Evolutionary conservation across 2,888 invertebrate species (phyloP), one percentile per base, ranked within the genome.

Genomic region (Drosophila nr. fundita): DNA sequence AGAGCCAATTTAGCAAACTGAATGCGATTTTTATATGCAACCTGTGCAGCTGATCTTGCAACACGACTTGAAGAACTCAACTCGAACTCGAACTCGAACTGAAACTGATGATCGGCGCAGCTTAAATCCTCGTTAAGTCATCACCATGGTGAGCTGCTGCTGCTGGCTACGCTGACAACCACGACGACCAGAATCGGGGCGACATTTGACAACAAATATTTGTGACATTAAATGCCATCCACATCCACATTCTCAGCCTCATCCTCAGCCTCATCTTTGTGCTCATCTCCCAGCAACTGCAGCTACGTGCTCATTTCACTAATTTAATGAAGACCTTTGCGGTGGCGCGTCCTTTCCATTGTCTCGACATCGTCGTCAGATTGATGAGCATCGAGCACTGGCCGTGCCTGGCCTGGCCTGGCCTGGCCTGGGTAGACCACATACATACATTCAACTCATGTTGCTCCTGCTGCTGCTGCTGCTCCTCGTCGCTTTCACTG

Each of bases 261-360:
- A 63, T 52, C 49, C 53, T 36, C 49, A 50, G 38, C 34, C 62
- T 29, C 48, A 63, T 52, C 49, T 48, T 15, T 60, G 53, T 27
- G 58, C 58, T 34, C 66, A 72, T 50, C 63, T 55, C 40, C 29
- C n/a, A 55, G 50, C 30, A 54, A 40, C 78, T 68, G 29, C 30
- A 32, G 72, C 65, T 73, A 76, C 80, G 78, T 79, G 83, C 87
- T 84, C 87, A 87, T 87, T 89, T 84, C 89, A 90, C 91, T 90
- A 91, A 91, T 91, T 90, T 90, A 90, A 90, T 90, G 91, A 90
- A 90, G 90, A 90, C 85, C 90, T 90, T 90, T 83, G 80, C 80
- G 80, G 89, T 78, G 77, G 78, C 80, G 77, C 73, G 72, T 72
- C 76, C 78, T 80, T 78, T 72, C 86, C 84, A 87, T 79, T 87